A percentile compares a stretch with the other conserved stretches of the same genome.
Conservation (phyloP, 2,888 invertebrate genomes). For the Mythimna albipuncta region DNA sequence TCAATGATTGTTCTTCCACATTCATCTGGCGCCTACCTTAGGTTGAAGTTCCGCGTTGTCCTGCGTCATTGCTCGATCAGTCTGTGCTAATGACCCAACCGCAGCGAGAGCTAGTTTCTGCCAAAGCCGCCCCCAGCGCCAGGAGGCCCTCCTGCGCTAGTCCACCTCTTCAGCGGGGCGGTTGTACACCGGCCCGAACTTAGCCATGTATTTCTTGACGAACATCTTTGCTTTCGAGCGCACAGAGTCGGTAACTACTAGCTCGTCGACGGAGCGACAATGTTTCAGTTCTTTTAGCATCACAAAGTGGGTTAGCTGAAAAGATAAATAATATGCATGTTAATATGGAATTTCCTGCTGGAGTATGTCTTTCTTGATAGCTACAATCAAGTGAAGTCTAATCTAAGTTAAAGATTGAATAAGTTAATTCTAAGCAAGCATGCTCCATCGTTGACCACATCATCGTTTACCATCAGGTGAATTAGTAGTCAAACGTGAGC, state of each 20-base stretch:
- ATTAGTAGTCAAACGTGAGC: too few relatives aligned
- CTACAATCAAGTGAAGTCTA: too few relatives aligned
- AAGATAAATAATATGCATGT: neutral
- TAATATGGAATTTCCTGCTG: too few relatives aligned
- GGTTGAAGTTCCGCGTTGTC: neutral
- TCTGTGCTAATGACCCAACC: neutral
- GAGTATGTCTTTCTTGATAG: too few relatives aligned
- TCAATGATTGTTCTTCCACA: too few relatives aligned
- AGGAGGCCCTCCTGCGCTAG: constrained; percentile 68
- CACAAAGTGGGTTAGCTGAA: constrained; percentile 98
- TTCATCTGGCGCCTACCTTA: too few relatives aligned
- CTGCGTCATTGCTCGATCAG: neutral
- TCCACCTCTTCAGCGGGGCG: constrained; percentile 93
- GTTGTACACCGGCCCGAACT: constrained; percentile 96
- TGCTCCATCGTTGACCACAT: too few relatives aligned
- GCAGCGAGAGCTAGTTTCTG: neutral
- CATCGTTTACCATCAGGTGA: too few relatives aligned
- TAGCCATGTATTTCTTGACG: constrained; percentile 98
- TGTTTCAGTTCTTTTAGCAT: constrained; percentile 98
- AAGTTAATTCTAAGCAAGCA: too few relatives aligned
- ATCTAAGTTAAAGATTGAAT: too few relatives aligned
- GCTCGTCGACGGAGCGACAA: constrained; percentile 95
- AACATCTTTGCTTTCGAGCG: constrained; percentile 98
- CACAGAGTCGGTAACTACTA: constrained; percentile 97
- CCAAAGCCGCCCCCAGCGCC: neutral